These are phyloP conservation scores for Drosophila sordidapex DNA, from an alignment of 2,888 invertebrate species.

Conservation along the genomic window DNA sequence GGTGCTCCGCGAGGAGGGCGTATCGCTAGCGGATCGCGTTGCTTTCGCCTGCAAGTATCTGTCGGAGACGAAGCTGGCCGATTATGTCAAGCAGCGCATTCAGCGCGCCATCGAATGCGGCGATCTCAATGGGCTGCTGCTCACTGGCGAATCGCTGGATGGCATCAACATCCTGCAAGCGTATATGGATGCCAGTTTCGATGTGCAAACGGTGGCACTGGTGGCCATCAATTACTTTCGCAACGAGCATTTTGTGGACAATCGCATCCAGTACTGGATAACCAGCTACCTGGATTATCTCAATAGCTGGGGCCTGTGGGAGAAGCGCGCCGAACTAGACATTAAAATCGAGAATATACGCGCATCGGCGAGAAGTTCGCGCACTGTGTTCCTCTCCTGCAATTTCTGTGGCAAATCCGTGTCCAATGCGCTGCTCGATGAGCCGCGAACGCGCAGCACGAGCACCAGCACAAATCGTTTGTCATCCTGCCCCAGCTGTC, in stretches of 20 bases:
- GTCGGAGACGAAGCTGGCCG: slow-evolving; percentile 91
- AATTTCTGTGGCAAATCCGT: slow-evolving; percentile 98
- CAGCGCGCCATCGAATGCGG: slow-evolving; percentile 90
- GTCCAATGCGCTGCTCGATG: slow-evolving; percentile 90
- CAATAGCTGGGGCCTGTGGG: slow-evolving; percentile 96
- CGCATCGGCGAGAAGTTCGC: slow-evolving; percentile 87
- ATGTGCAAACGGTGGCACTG: slow-evolving; percentile 95
- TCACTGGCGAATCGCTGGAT: slow-evolving; percentile 91
- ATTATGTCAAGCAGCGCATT: slow-evolving; percentile 91
- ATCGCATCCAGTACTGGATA: slow-evolving; percentile 89
- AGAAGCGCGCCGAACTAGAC: slow-evolving; percentile 94
- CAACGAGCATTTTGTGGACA: slow-evolving; percentile 88
- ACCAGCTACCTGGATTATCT: slow-evolving; percentile 93
- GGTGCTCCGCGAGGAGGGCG: slow-evolving; percentile 92
- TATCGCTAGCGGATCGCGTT: slow-evolving; percentile 94
- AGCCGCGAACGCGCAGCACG: slow-evolving; percentile 85
- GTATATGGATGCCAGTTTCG: slow-evolving; percentile 94
- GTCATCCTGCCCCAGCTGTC: slow-evolving; percentile 96
- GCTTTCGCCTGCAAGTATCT: slow-evolving; percentile 96
- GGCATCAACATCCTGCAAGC: slow-evolving; percentile 89
- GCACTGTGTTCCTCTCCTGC: slow-evolving; percentile 93
- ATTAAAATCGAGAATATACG: slow-evolving; percentile 88
- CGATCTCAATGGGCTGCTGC: slow-evolving; percentile 93
- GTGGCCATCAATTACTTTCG: slow-evolving; percentile 92
- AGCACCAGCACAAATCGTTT: slow-evolving; percentile 86